Conservation (phyloP, 2,113 vertebrate genomes). For the Hypanus sabinus region DNA sequence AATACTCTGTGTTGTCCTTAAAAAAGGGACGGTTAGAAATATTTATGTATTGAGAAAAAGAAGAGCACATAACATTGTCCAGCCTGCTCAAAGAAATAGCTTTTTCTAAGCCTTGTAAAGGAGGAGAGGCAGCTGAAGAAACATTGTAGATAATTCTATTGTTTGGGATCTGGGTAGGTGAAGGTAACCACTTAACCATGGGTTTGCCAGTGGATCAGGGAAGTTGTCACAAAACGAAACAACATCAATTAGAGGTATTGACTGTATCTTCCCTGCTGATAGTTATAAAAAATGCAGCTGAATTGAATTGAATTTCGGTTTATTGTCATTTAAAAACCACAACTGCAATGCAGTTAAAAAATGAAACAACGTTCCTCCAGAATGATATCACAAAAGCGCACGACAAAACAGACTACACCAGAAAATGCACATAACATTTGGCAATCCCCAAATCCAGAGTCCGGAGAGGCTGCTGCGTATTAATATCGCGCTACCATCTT, state of each 20-base stretch:
- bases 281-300: not conserved
- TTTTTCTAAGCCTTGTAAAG: not conserved
- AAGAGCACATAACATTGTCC: not conserved
- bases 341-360: too few relatives aligned
- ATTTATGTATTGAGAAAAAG: not conserved
- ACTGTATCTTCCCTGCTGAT: not conserved
- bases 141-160: not conserved
- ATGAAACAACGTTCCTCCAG: too few relatives aligned
- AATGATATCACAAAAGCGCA: too few relatives aligned
- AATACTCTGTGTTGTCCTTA: not conserved
- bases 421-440: too few relatives aligned
- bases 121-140: not conserved
- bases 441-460: too few relatives aligned
- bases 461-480: too few relatives aligned
- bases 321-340: too few relatives aligned
- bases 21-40: not conserved
- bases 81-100: not conserved
- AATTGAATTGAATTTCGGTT: too few relatives aligned
- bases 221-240: not conserved
- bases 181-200: not conserved
- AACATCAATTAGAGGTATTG: not conserved
- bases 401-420: too few relatives aligned
- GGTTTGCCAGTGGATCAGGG: not conserved
- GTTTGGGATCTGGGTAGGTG: not conserved
- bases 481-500: too few relatives aligned